Conservation (phyloP, 2,888 invertebrate genomes). For the Apamea monoglypha region DNA sequence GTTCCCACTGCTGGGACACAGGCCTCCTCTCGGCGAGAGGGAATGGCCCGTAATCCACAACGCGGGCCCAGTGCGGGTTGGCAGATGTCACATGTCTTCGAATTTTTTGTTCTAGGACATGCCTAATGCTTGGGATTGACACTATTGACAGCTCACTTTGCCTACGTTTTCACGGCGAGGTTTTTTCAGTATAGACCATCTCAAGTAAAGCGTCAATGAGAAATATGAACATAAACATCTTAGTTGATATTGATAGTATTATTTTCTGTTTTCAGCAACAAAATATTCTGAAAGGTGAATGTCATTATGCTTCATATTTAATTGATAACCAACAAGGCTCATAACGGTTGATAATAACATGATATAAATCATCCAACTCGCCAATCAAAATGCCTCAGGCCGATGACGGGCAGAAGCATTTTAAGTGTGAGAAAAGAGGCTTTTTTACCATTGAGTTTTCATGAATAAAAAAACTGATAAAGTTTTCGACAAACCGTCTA, state of each 20-base stretch:
- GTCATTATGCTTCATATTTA: conserved; percentile 21
- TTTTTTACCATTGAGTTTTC: background rate
- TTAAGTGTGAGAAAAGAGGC: conserved; percentile 1
- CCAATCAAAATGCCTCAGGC: conserved; percentile 26
- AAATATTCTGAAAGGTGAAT: background rate
- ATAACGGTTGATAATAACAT: conserved; percentile 26
- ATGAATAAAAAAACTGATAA: background rate
- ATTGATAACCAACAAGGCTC: conserved; percentile 13
- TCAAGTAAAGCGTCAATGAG: background rate
- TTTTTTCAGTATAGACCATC: background rate
- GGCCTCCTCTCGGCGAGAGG: no score
- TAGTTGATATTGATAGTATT: background rate
- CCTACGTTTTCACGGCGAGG: background rate
- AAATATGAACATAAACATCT: background rate
- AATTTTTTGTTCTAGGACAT: no score
- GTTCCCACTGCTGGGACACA: no score
- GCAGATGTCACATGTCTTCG: no score
- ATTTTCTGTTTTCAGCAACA: background rate
- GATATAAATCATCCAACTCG: conserved; percentile 25
- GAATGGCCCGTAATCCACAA: no score
- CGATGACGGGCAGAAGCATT: background rate
- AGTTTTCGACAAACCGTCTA: background rate
- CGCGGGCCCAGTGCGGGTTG: no score
- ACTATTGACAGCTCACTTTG: background rate
- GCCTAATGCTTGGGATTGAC: background rate